Evolutionary conservation across 2,797 vertebrate species (phyloP), one percentile per base, ranked within the genome.

Genomic region (Aeoliscus strigatus): DNA sequence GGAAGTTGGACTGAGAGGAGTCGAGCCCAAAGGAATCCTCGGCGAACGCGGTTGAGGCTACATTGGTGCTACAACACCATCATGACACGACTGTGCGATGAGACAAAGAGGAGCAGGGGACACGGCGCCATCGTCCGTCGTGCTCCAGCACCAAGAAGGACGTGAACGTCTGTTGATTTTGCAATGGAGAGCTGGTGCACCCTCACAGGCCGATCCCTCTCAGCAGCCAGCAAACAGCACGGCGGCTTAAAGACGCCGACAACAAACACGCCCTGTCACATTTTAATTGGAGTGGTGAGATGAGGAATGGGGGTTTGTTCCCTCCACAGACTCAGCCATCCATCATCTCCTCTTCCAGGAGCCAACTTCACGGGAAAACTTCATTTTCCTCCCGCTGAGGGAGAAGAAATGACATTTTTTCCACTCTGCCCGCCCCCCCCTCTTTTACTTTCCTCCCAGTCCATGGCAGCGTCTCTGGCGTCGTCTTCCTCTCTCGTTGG

Each of bases 271-370:
- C 63, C 41, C 43, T 63, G 61, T 75, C 70, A 66, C 40, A 51
- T 61, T 76, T 80, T 80, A 81, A 83, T 81, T 80, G 69, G 69
- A 59, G 54, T n/a, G 43, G 13, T 14, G 51, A 50, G 45, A 73
- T 73, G 79, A 81, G 56, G 63, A 69, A 75, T 65, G 57, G 50
- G 1, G 21, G 21, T 35, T 60, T 57, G 58, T 59, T 43, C 47
- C 1, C 14, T 49, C 15, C 27, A 60, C 62, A 50, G 26, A 65
- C 60, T 64, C 62, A 57, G 9, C 48, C 66, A 81, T 79, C 76
- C 70, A 72, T 79, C 78, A 78, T 57, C 49, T 15, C 50, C 46
- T 70, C 65, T 18, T 67, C 55, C 51, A 39, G 14, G 14, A 66
- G 27, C 17, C 43, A 70, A 75, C 70, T 75, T 70, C 35, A 47